Base-by-base conservation (phyloP, 1,140 invertebrate species). In the Lordiphosa stackelbergi region DNA sequence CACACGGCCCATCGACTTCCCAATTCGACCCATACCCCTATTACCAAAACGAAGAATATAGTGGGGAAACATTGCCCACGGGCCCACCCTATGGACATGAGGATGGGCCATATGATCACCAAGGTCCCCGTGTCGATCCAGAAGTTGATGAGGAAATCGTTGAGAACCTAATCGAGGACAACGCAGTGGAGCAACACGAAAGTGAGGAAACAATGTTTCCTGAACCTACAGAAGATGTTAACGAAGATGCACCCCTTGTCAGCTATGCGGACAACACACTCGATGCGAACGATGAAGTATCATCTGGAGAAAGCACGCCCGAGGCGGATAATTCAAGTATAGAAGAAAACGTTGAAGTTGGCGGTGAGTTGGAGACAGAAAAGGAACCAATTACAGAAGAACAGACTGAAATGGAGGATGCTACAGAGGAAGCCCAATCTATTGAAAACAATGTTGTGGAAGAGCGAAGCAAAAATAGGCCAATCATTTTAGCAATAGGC, bases 131-230 rank as follows among this genome's bases (percentile, higher is more conserved):
- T 31, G 43, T 31, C 5, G 43, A 46, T 45, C 42, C 42, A 28
- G 42, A 45, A 31, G 11, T 59, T n/a, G 41, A 47, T 7, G 19
- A 36, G 6, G 36, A 40, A 16, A 12, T 8, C n/a, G 13, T 36
- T 11, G 47, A 57, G 10, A 48, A 36, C 24, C 10, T 8, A 2
- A 43, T 11, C 35, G 62, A 65, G 8, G 49, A 53, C 5, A 53
- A 43, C 35, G 11, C 10, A 5, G 7, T 38, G 86, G 88, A 54
- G 69, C 31, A 38, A 28, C 55, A 40, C 36, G 37, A 57, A 1
- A 35, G 31, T 8, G 62, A 52, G 3, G 53, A 42, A 12, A 11
- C 22, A 12, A 6, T n/a, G 1, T 10, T 38, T 2, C 4, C 43
- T 5, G 62, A 63, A 7, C n/a, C 45, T n/a, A 45, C 48, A 8